Evolutionary conservation across 2,113 vertebrate species (phyloP).

Genomic region (Solenodon paradoxus): DNA sequence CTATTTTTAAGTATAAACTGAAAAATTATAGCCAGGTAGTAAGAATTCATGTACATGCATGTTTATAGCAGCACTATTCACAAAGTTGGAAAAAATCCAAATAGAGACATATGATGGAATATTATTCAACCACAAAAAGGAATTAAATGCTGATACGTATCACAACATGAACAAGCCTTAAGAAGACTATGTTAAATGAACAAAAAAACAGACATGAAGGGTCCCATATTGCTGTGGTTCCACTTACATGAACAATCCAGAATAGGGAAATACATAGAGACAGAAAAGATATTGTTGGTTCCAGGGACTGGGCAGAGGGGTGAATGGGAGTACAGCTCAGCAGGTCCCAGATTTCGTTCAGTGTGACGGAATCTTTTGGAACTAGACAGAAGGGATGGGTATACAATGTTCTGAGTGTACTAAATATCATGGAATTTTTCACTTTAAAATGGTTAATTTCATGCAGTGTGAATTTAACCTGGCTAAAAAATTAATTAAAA

Average conservation of each 20-base stretch:
- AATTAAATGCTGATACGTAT: too few species aligned
- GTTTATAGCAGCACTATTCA: too few species aligned
- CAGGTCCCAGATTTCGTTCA: background rate
- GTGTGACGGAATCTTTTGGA: background rate
- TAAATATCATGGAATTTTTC: background rate
- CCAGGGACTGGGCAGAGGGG: background rate
- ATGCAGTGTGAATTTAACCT: background rate
- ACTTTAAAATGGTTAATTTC: too few species aligned
- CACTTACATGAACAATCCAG: background rate
- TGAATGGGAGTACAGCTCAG: background rate
- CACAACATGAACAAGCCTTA: background rate
- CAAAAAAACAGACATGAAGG: background rate
- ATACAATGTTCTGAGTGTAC: background rate
- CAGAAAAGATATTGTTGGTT: background rate
- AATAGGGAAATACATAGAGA: background rate
- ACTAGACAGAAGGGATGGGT: background rate
- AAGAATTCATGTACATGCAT: background rate
- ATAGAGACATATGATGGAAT: too few species aligned
- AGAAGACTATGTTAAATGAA: background rate
- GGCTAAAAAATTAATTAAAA: background rate
- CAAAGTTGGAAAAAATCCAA: too few species aligned
- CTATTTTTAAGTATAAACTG: too few species aligned
- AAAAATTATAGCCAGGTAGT: too few species aligned
- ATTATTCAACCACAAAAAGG: too few species aligned
- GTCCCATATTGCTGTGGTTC: background rate